phyloP scores from a whole-genome alignment of 2,888 invertebrate species.

The Ganaspis brasiliensis region DNA sequence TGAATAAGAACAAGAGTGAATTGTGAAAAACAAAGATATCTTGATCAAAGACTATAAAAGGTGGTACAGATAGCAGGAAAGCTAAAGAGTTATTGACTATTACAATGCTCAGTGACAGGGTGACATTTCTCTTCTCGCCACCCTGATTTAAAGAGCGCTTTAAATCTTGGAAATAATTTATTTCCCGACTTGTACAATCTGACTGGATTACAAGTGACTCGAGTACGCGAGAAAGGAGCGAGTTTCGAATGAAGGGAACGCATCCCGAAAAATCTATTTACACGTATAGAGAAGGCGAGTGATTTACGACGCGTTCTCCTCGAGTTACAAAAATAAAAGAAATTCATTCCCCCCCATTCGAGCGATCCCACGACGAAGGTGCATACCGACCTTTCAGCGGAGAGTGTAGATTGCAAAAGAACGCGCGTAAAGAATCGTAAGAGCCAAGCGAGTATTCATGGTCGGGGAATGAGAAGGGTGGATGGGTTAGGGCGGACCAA shows the following conservation, averaged over 20 bases:
- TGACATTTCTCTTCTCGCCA: conserved; percentile 7
- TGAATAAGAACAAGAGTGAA: conserved; percentile 11
- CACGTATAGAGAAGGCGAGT: conserved; percentile 38
- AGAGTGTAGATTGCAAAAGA: conserved; percentile 63
- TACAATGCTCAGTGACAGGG: neutral
- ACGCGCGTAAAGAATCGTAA: conserved; percentile 66
- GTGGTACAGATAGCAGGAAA: neutral
- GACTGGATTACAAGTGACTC: conserved; percentile 41
- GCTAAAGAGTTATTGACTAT: conserved; percentile 16
- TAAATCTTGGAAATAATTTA: conserved; percentile 10
- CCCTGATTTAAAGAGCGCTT: conserved; percentile 19
- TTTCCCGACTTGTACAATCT: conserved; percentile 48
- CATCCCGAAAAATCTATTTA: conserved; percentile 44
- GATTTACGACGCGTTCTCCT: conserved; percentile 29
- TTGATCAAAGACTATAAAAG: conserved; percentile 7
- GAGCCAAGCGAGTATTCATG: conserved; percentile 62
- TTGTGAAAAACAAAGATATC: conserved; percentile 14
- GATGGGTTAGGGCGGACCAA: conserved; percentile 55
- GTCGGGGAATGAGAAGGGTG: conserved; percentile 62
- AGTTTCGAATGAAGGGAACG: conserved; percentile 45
- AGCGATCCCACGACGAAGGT: conserved; percentile 61
- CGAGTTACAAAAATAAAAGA: conserved; percentile 36
- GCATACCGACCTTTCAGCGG: conserved; percentile 67
- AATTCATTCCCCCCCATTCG: conserved; percentile 12
- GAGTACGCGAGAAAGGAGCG: conserved; percentile 37